Conservation (phyloP, 2,888 invertebrate species). For the Cryptocephalus primarius region DNA sequence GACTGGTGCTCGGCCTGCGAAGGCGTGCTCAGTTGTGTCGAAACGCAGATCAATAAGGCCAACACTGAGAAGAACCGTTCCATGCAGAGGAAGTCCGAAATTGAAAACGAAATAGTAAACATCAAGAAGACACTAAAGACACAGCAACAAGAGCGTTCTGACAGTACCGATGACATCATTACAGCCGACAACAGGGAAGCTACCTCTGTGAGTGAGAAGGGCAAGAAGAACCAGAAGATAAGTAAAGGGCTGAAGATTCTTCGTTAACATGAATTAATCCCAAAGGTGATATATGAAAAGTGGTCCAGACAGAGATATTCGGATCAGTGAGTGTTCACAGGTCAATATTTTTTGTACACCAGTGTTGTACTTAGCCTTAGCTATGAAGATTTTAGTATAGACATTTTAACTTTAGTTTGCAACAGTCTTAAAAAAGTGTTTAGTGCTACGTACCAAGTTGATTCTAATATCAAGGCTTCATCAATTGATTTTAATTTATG, state of each 20-base stretch:
- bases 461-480: too few relatives aligned
- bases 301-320: constrained; percentile 1
- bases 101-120: constrained; percentile 79
- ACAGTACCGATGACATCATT: constrained; percentile 79
- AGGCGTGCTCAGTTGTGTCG: constrained; percentile 74
- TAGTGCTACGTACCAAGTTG: too few relatives aligned
- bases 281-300: constrained; percentile 10
- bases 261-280: constrained; percentile 12
- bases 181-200: constrained; percentile 61
- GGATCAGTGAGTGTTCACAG: neutral
- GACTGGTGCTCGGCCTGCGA: constrained; percentile 90
- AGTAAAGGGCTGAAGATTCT: constrained; percentile 17
- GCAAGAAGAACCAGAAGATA: constrained; percentile 26
- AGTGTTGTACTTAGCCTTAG: neutral
- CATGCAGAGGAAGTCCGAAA: constrained; percentile 65
- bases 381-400: neutral
- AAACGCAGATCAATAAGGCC: constrained; percentile 78
- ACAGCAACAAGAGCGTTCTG: constrained; percentile 49
- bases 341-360: neutral
- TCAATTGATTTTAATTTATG: too few relatives aligned
- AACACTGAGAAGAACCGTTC: constrained; percentile 76
- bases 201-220: constrained; percentile 43
- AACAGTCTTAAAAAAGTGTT: too few relatives aligned
- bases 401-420: too few relatives aligned
- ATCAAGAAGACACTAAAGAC: constrained; percentile 83